Conservation (phyloP, 92 coral and sea anemone genomes). For the Paragorgia papillata region DNA sequence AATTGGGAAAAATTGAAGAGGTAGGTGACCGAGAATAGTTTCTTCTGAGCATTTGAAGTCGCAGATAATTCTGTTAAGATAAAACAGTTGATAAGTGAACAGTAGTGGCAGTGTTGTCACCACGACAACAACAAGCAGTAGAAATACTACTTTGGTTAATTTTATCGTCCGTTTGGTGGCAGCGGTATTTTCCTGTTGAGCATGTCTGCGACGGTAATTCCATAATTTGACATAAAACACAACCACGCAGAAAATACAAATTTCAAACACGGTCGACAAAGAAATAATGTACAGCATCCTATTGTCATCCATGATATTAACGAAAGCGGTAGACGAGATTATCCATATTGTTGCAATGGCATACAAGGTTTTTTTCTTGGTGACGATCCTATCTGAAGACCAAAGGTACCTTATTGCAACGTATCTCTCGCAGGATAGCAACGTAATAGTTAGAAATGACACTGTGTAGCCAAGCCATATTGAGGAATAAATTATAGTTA, state of each 20-base stretch:
- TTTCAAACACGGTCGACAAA: background rate
- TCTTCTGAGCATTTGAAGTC: no score
- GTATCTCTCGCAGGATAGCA: slow-evolving; percentile 31
- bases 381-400: slow-evolving; percentile 9
- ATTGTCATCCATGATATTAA: background rate
- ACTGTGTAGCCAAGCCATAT: slow-evolving; percentile 33
- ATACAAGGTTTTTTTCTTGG: slow-evolving; percentile 3
- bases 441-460: slow-evolving; percentile 22
- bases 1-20: slow-evolving; percentile 4
- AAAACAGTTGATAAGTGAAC: background rate
- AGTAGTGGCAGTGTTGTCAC: slow-evolving; percentile 8
- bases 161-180: background rate
- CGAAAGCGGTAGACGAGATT: background rate
- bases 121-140: background rate
- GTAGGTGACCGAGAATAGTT: no score
- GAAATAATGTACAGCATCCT: background rate
- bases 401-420: slow-evolving; percentile 27
- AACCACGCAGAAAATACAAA: background rate
- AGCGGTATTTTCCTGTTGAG: background rate
- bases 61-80: no score
- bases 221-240: background rate
- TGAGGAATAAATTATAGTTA: background rate
- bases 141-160: slow-evolving; percentile 23
- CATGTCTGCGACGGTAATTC: background rate
- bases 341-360: slow-evolving; percentile 18